These are phyloP conservation scores for Tachina lurida DNA, from an alignment of 2,888 invertebrate species.

Conservation along the genomic window DNA sequence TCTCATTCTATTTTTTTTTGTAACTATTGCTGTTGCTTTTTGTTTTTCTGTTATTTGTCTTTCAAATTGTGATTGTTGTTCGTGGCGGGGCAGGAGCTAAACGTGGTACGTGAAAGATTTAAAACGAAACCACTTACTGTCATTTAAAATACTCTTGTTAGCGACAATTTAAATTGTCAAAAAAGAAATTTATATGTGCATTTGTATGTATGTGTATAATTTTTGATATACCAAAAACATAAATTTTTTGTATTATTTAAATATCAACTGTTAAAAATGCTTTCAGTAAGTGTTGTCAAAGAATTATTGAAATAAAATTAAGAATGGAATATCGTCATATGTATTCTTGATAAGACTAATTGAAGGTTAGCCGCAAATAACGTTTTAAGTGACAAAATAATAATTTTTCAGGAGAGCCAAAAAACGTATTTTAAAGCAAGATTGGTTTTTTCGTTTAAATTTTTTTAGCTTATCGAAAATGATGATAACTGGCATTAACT, in stretches of 20 bases:
- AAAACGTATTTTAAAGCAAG: too few relatives aligned
- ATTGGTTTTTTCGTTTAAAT: too few relatives aligned
- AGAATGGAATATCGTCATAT: too few relatives aligned
- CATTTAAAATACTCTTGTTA: slow-evolving; percentile 73
- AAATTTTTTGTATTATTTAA: not conserved
- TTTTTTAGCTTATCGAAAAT: too few relatives aligned
- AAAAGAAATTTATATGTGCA: slow-evolving; percentile 18
- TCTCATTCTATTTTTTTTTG: slow-evolving; percentile 19
- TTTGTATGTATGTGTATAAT: not conserved
- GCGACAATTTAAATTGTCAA: slow-evolving; percentile 69
- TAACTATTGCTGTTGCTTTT: slow-evolving; percentile 56
- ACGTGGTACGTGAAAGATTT: slow-evolving; percentile 81
- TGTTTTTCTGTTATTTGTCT: slow-evolving; percentile 68
- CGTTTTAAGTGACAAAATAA: too few relatives aligned
- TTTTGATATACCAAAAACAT: not conserved
- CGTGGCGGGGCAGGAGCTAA: slow-evolving; percentile 1
- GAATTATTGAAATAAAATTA: too few relatives aligned
- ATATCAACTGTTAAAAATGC: not conserved
- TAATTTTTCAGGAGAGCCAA: too few relatives aligned
- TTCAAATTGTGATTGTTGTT: slow-evolving; percentile 43
- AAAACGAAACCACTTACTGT: slow-evolving; percentile 83
- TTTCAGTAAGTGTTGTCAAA: too few relatives aligned
- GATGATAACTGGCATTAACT: too few relatives aligned
- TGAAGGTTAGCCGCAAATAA: too few relatives aligned
- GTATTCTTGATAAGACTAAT: too few relatives aligned